A percentile compares a stretch with the other conserved stretches of the same genome.
These are phyloP conservation scores for Brachynemurus nebulosus DNA, from an alignment of 2,888 invertebrate species.

Conservation along the genomic window DNA sequence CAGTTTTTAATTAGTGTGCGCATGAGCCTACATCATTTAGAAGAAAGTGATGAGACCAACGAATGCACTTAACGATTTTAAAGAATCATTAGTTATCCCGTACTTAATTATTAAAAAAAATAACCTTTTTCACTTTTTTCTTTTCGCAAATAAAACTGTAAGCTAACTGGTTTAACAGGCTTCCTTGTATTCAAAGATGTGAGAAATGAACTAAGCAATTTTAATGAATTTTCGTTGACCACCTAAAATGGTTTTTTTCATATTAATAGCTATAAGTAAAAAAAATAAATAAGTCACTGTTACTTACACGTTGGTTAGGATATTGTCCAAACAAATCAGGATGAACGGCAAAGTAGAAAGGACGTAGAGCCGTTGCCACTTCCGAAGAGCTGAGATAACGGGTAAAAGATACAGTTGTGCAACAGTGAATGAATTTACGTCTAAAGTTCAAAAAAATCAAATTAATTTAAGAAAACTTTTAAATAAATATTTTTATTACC, in stretches of 20 bases:
- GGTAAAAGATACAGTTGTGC: too few relatives aligned
- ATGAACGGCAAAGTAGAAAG: slow-evolving; percentile 91
- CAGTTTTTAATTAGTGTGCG: too few relatives aligned
- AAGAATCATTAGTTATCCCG: too few relatives aligned
- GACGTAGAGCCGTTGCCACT: slow-evolving; percentile 78
- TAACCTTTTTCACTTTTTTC: slow-evolving; percentile 27
- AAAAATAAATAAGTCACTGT: slow-evolving; percentile 1
- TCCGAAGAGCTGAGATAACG: slow-evolving; percentile 56
- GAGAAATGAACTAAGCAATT: slow-evolving; percentile 72
- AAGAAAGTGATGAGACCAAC: too few relatives aligned
- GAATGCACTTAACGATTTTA: too few relatives aligned
- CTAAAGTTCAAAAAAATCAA: too few relatives aligned
- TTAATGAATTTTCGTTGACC: slow-evolving; percentile 81
- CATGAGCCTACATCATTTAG: too few relatives aligned
- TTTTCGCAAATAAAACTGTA: slow-evolving; percentile 69
- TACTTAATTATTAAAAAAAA: neutral
- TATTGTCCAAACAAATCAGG: slow-evolving; percentile 89
- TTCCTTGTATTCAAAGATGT: slow-evolving; percentile 59
- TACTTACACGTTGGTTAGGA: slow-evolving; percentile 70
- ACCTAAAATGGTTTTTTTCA: slow-evolving; percentile 39
- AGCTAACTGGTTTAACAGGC: slow-evolving; percentile 42
- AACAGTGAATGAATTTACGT: too few relatives aligned
- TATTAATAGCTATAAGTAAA: neutral
- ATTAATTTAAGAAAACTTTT: too few relatives aligned
- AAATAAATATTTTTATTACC: too few relatives aligned